phyloP scores from a whole-genome alignment of 2,113 vertebrate genomes.

The Aspidoscelis tigris region DNA sequence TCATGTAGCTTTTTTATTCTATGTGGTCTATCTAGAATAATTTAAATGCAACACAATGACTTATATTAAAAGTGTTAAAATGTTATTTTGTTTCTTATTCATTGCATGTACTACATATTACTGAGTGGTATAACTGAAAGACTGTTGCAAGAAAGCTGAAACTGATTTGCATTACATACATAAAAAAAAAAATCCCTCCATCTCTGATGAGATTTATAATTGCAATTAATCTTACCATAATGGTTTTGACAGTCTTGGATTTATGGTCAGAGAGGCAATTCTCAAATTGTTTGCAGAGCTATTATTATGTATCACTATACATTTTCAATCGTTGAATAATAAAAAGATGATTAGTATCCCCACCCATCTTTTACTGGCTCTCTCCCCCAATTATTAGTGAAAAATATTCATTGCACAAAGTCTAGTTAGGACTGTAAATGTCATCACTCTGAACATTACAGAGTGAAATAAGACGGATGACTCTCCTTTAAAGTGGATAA shows the following conservation, averaged over 20 bases:
- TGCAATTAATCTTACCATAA: constrained; percentile 66
- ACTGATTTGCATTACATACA: constrained; percentile 59
- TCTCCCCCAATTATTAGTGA: neutral
- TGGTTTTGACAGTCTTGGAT: constrained; percentile 58
- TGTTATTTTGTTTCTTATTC: constrained; percentile 42
- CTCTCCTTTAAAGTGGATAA: neutral
- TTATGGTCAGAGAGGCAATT: constrained; percentile 53
- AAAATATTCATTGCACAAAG: neutral
- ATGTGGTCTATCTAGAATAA: constrained; percentile 11
- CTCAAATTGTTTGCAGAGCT: constrained; percentile 32
- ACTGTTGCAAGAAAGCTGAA: constrained; percentile 42
- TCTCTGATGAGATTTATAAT: constrained; percentile 64
- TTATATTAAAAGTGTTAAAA: constrained; percentile 42
- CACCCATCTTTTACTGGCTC: neutral
- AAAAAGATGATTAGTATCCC: constrained; percentile 33
- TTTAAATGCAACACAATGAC: constrained; percentile 28
- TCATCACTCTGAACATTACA: neutral
- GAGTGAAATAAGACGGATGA: neutral
- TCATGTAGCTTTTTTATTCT: neutral
- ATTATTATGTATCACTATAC: constrained; percentile 25
- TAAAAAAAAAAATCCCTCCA: constrained; percentile 31
- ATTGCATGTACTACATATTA: constrained; percentile 23
- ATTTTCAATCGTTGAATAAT: constrained; percentile 50
- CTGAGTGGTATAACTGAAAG: constrained; percentile 24
- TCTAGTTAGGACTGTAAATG: neutral